Evolutionary conservation across 2,888 invertebrate genomes (phyloP), one percentile per base, ranked within the genome.

Genomic region (Dermolepida albohirtum): DNA sequence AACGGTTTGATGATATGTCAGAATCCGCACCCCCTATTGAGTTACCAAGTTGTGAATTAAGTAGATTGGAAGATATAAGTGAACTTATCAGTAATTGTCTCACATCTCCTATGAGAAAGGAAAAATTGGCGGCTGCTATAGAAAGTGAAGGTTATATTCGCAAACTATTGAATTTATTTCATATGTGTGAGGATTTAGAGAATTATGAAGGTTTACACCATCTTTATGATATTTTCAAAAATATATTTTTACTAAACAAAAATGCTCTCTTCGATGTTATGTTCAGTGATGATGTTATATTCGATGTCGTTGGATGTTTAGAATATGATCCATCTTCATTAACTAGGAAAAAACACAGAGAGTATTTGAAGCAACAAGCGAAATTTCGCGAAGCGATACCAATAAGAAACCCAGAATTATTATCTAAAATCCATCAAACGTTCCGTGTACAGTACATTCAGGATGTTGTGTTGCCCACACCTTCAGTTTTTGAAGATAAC

Each of bases 381-480:
- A 93, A 92, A 85, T 96, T 95, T 83, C 91, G 93, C 78, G 95
- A 95, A 84, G 95, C 95, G 66, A 94, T 99, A 79, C 97, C 97
- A 67, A 97, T 99, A 71, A 92, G 93, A 80, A 98, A 98, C 84
- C 89, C 90, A 73, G 98, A 98, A 85, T 88, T 99, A 74, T 87
- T 97, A 77, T 93, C 96, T 66, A 99, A 99, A 89, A 99, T 99
- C 77, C 99, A 99, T 86, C 98, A 99, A 86, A 99, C 98, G 66
- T 99, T 98, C 86, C 90, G 98, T 83, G 98, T 99, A 80, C 99
- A 99, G 87, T 99, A 99, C 85, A 98, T 99, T 79, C 95, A 95
- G 82, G 99, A 99, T 85, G 97, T 98, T 78, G 98, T 99, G 78
- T 87, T 99, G 81, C 99, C 99, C 22, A 96, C 98, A 55, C 98